Base-by-base conservation (phyloP, 2,888 invertebrate species). In the Amphiduros pacificus region DNA sequence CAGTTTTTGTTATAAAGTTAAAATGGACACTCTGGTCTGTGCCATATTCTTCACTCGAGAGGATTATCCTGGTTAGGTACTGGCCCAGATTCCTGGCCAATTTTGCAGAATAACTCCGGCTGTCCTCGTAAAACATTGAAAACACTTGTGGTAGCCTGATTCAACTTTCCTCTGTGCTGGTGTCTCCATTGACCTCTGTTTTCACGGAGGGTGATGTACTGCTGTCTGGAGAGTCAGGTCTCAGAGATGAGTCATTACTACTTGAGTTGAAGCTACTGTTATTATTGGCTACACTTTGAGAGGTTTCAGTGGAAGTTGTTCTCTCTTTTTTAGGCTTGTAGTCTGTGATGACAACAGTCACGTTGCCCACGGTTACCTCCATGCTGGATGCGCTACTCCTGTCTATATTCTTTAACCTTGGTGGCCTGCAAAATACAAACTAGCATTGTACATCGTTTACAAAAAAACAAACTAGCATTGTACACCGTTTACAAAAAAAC, bases 261-360 rank as follows among this genome's bases (percentile, higher is more conserved):
- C 27, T 36, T 26, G 55, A 40, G 44, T 56, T 44, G 6, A 56
- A 29, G 20, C 56, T 56, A 2, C 44, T 71, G 44, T 44, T 44
- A 44, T 44, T 44, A 6, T 9, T 51, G 29, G 27, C 29, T 5
- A 11, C n/a, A 20, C 22, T 44, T 6, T 44, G 44, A 6, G 44
- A 11, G n/a, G 44, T 20, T 44, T 51, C 51, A 6, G 51, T 27
- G 4, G 51, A 51, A 24, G 51, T 24, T 20, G 17, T 9, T 20
- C 31, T 31, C 49, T 29, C 44, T 36, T 61, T 50, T 40, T 82
- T 83, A 2, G 82, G 79, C 63, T 82, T 79, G 68, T 80, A 96
- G 85, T 97, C 97, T 63, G 97, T 97, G 81, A 97, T 95, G 70
- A 94, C 91, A 66, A 97, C 96, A 54, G 97, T 97, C 64, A 97